Base-by-base conservation (phyloP, 2,888 invertebrate genomes). In the Tetranychus truncatus region DNA sequence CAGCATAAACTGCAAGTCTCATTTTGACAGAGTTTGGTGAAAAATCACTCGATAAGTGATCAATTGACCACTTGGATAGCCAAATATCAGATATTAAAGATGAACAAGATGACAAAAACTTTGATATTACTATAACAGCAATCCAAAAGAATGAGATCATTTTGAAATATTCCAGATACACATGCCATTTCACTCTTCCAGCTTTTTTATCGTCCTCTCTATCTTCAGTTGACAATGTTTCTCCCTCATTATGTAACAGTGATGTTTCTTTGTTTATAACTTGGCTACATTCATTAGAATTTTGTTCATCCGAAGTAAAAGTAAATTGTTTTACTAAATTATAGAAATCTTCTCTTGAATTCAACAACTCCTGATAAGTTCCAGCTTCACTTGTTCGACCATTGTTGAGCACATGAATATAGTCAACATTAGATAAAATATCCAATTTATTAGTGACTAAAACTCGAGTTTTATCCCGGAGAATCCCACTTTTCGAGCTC, bases 141-240 rank as follows among this genome's bases (percentile, higher is more conserved):
- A 89, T 87, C 75, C 91, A 85, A 74, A 89, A 84, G 80, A 91
- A 83, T 67, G 95, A 93, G 78, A 94, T 90, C 73, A 91, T 90
- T 83, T 87, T 87, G 79, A 94, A 85, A 82, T 96, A 97, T 82
- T 92, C 89, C 80, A 89, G 87, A 84, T 95, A 95, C 0, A 97
- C 94, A 77, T 85, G 84, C 86, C 89, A 88, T 83, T 92, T 91
- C 2, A 97, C 92, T 15, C 46, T 76, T 1, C 78, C 78, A 15
- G 74, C 73, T 67, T 74, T 72, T n/a, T n/a, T 15, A 8, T 46
- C 34, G 15, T 45, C 44, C n/a, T 34, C 24, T n/a, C 1, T 1
- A 2, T 15, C 5, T n/a, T 72, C n/a, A 15, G 7, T 7, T 45
- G 45, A 0, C 6, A 1, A 4, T 72, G 4, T 9, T 6, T 55